Evolutionary conservation across 2,113 vertebrate species (phyloP).

Genomic region (Dicerorhinus sumatrensis): DNA sequence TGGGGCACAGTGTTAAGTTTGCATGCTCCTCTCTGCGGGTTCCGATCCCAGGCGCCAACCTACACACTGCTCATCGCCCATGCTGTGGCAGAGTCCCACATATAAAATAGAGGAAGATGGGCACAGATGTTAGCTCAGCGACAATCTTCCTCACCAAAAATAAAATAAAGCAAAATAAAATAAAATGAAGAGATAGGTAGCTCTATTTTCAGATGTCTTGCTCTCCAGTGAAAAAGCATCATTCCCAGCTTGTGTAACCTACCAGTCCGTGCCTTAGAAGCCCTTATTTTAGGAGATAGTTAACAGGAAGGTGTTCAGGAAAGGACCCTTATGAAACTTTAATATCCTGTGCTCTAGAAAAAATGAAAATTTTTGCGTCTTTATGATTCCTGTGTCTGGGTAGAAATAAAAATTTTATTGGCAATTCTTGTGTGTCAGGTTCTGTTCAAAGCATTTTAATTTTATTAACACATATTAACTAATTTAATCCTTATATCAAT

Average conservation of each 20-base stretch:
- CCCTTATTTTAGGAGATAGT: not conserved
- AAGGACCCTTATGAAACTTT: not conserved
- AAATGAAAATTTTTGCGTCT: not conserved
- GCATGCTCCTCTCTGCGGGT: too few relatives aligned
- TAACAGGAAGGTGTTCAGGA: not conserved
- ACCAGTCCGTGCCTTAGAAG: not conserved
- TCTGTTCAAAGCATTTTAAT: not conserved
- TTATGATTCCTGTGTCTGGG: not conserved
- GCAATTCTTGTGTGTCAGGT: not conserved
- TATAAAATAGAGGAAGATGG: too few relatives aligned
- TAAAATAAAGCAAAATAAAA: too few relatives aligned
- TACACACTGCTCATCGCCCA: too few relatives aligned
- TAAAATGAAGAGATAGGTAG: too few relatives aligned
- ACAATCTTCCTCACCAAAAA: too few relatives aligned
- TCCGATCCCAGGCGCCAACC: too few relatives aligned
- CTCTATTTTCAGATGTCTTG: not conserved
- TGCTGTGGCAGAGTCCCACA: too few relatives aligned
- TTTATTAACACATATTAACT: not conserved
- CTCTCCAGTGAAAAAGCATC: not conserved
- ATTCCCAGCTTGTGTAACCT: not conserved
- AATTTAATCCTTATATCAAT: not conserved
- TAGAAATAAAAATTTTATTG: not conserved
- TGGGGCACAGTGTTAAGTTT: too few relatives aligned
- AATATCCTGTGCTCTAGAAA: not conserved
- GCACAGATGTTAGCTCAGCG: too few relatives aligned